Conservation (phyloP, 2,797 vertebrate species). For the Xenopus petersii region DNA sequence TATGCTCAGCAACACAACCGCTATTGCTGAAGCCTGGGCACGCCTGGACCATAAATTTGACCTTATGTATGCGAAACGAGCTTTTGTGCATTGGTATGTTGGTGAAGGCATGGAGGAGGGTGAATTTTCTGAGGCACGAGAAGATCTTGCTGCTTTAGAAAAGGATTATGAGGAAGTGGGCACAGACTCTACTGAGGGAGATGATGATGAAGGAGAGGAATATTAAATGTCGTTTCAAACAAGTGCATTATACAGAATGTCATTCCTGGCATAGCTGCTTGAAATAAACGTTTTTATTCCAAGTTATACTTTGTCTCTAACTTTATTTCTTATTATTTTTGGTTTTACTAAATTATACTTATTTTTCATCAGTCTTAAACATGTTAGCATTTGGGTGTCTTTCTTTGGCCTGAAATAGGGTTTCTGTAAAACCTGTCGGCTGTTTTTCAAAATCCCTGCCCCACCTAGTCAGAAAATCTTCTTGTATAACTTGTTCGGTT, state of each 20-base stretch:
- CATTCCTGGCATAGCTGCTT: slow-evolving; percentile 42
- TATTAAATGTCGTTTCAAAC: slow-evolving; percentile 56
- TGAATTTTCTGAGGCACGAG: slow-evolving; percentile 83
- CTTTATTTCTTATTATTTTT: too few relatives aligned
- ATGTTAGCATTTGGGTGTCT: too few relatives aligned
- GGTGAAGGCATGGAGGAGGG: slow-evolving; percentile 89
- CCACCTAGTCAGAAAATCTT: too few relatives aligned
- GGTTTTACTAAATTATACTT: too few relatives aligned
- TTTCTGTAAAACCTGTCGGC: too few relatives aligned
- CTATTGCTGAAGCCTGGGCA: slow-evolving; percentile 84
- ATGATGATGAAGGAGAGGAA: slow-evolving; percentile 73
- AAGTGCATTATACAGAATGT: slow-evolving; percentile 3
- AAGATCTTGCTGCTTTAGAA: slow-evolving; percentile 82
- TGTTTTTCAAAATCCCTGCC: too few relatives aligned
- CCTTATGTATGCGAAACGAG: slow-evolving; percentile 86
- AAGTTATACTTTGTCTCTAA: background rate
- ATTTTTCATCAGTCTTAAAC: too few relatives aligned
- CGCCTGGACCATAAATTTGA: slow-evolving; percentile 88
- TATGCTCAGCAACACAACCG: slow-evolving; percentile 86
- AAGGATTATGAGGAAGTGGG: slow-evolving; percentile 87
- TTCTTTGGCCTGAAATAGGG: too few relatives aligned
- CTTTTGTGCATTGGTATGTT: slow-evolving; percentile 88
- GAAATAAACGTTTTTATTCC: slow-evolving; percentile 55
- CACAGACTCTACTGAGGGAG: slow-evolving; percentile 71
- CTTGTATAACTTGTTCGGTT: too few relatives aligned